Base-by-base conservation (phyloP, 2,797 vertebrate genomes). In the Tragopan temminckii region DNA sequence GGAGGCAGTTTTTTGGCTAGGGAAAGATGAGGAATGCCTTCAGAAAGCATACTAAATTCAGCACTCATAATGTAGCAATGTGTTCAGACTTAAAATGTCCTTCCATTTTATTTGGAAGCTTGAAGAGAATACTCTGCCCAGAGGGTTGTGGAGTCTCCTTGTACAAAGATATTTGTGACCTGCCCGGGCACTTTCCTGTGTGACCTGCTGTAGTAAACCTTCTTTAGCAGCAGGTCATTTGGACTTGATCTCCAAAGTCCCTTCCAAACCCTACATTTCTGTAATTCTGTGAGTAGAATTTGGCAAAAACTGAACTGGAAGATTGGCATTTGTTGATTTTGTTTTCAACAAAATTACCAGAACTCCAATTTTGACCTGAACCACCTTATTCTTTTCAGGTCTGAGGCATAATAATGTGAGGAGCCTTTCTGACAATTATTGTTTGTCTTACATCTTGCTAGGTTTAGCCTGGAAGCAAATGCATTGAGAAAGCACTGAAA, bases 21-120 rank as follows among this genome's bases (percentile, higher is more conserved):
- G 38, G 64, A 82, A 93, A 92, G 70, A 80, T 80, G 80, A 88
- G 58, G 38, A 66, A 82, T 85, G 57, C 71, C 48, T 86, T 85
- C 59, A 69, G 84, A 53, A 90, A 72, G 67, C 25, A 15, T 3
- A 78, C 23, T 63, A 46, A 72, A 72, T 85, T 57, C 80, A 82
- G 9, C 23, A 57, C 17, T 85, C 50, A 40, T 50, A 35, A 91
- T 62, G 43, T 55, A 58, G 13, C 14, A 5, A 66, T 35, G 21
- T 77, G 11, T 62, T 89, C 46, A 27, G 92, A 87, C 59, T 78
- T 85, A 14, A 93, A 93, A 59, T 52, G 9, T 64, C 42, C n/a
- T 59, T 93, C 21, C 24, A 4, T 87, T 89, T 87, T 82, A 62
- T 61, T 77, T 52, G 85, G 76, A 59, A 87, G 91, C 82, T 77